Evolutionary conservation across 2,113 vertebrate genomes (phyloP), one percentile per base, ranked within the genome.

Genomic region (Prietella phreatophila): DNA sequence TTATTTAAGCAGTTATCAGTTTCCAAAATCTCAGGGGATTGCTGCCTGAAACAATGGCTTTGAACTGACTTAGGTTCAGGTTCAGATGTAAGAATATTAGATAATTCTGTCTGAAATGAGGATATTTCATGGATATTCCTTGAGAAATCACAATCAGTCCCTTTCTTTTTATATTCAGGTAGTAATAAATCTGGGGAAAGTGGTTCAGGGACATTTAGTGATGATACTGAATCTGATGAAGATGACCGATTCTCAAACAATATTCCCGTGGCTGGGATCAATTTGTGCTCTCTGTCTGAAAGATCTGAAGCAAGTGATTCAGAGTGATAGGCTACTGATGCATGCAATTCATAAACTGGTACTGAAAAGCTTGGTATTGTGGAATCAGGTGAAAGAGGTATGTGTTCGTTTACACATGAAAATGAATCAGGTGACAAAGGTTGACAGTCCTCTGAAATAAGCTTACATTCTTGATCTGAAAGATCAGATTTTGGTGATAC

Each of bases 401-500:
- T 89, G 42, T 90, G 14, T 42, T 92, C 79, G 86, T 60, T 89
- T 7, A 89, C 33, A 5, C 87, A 93, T 15, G 65, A 67, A 67
- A 71, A 30, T 83, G 86, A 95, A 82, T 92, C 90, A 76, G 91
- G 91, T 78, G 91, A 92, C 73, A 78, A 86, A 61, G 88, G 69
- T 84, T 86, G 89, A 4, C 73, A 81, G n/a, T 91, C 91, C 85
- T 83, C 69, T 87, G 13, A 4, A 86, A 82, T 47, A 8, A 65
- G n/a, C 20, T 86, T 83, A 61, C 50, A 85, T 67, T 90, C 85
- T 60, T 81, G 80, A 50, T 91, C 90, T 85, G 92, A 92, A 56
- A 86, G n/a, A 25, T 60, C 82, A 69, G 89, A 90, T 83, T 93
- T 91, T 60, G 53, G 39, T 83, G 89, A 87, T 33, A 47, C 27